These are phyloP conservation scores for Diadema setosum DNA, from an alignment of 35 echinoderm and acorn worm species.

Conservation along the genomic window DNA sequence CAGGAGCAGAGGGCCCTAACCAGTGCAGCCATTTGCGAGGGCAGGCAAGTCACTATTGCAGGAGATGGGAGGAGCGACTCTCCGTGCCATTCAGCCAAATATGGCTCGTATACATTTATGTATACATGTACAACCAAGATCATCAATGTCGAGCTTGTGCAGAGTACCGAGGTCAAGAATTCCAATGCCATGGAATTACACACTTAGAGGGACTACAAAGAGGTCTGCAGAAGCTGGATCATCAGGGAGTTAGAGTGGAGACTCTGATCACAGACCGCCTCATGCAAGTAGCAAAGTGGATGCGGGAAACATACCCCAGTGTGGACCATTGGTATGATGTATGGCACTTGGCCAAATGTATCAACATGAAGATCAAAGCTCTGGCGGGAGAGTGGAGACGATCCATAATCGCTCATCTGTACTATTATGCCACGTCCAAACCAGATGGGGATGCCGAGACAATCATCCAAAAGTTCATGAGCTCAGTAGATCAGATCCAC, in stretches of 20 bases:
- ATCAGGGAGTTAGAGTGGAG: not conserved
- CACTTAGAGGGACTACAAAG: not conserved
- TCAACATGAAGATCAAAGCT: conserved; percentile 32
- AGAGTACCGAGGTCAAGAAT: not conserved
- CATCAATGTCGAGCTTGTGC: too few species aligned
- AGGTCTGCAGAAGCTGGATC: not conserved
- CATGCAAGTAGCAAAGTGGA: not conserved
- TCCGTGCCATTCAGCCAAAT: too few species aligned
- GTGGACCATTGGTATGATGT: not conserved
- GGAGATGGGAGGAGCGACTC: too few species aligned
- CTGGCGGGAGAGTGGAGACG: conserved; percentile 24
- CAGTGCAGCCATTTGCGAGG: too few species aligned
- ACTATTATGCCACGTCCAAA: conserved; percentile 3
- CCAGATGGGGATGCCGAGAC: conserved; percentile 26
- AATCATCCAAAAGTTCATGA: conserved; percentile 1
- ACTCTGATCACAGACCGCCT: not conserved
- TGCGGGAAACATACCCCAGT: not conserved
- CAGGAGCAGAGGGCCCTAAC: too few species aligned
- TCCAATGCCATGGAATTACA: not conserved
- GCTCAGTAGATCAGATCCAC: not conserved
- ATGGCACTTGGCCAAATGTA: not conserved
- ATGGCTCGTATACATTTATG: too few species aligned
- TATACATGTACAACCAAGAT: too few species aligned
- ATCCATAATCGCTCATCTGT: conserved; percentile 11
- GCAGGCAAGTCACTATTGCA: too few species aligned